Evolutionary conservation across 2,888 invertebrate species (phyloP).

Genomic region (Syrista parreyssii): DNA sequence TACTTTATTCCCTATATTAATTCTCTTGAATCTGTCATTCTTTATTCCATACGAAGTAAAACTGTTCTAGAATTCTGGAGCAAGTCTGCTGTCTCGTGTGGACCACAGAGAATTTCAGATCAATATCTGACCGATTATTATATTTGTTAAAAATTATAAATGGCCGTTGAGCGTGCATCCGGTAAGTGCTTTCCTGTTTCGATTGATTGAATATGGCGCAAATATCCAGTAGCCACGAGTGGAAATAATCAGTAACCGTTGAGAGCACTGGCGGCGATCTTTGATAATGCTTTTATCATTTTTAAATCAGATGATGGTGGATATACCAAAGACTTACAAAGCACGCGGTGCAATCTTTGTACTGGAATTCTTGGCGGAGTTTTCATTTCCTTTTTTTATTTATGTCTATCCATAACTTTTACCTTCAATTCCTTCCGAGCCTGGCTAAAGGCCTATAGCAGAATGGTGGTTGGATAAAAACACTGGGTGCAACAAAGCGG

Average conservation of each 20-base stretch:
- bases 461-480: not conserved
- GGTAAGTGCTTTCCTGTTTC: conserved; percentile 10
- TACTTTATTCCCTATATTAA: not conserved
- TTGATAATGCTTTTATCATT: not conserved
- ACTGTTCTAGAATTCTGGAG: no score
- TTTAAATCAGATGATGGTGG: not conserved
- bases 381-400: not conserved
- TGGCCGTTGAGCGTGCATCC: conserved; percentile 15
- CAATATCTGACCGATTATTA: not conserved
- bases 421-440: not conserved
- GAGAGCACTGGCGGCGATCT: not conserved
- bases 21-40: not conserved
- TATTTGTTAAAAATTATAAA: not conserved
- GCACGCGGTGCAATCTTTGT: not conserved
- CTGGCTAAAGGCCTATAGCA: not conserved
- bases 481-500: conserved; percentile 19
- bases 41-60: not conserved
- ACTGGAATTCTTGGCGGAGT: not conserved
- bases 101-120: not conserved
- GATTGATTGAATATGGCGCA: not conserved
- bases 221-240: not conserved
- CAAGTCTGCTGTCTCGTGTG: no score
- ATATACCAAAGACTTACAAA: not conserved
- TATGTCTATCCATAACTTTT: not conserved
- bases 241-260: not conserved